Base-by-base conservation (phyloP, 2,797 vertebrate species). In the Acrossocheilus wenchowensis region DNA sequence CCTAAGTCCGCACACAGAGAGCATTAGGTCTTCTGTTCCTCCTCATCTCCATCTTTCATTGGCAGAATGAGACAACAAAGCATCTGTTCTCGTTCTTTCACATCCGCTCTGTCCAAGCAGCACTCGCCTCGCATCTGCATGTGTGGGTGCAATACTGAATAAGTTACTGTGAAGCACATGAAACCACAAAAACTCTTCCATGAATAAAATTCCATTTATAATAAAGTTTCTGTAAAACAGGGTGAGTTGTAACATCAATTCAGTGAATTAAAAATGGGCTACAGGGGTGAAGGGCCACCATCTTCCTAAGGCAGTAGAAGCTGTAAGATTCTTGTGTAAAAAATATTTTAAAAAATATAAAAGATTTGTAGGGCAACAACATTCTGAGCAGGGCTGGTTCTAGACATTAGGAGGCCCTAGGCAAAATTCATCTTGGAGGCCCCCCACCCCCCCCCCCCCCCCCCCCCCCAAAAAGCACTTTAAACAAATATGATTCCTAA, bases 31-130 rank as follows among this genome's bases (percentile, higher is more conserved):
- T 26, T 64, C 85, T 54, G 41, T 82, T 89, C 48, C 41, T 84
- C 41, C 50, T 88, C 75, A 87, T 78, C 73, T 86, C 60, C 84
- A 83, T 90, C 88, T 39, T 74, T 86, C 79, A 83, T 89, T 78
- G 87, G 87, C 87, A 74, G 75, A 90, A 66, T n/a, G 17, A 92
- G 88, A 95, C 94, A 95, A 95, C 90, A 93, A 91, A 6, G 83
- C 77, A 92, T 93, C 92, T 95, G 93, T 95, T 87, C 87, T 91
- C 85, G 78, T 87, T 88, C 88, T 89, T 88, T 54, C 78, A 77
- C 73, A 88, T 90, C 88, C 43, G 81, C 78, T 84, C 23, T 14
- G 4, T 82, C 72, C 66, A 43, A 72, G 48, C 60, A n/a, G 21
- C 7, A 43, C 6, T 41, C 43, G 81, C 74, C 60, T 73, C 39